Evolutionary conservation across 2,797 vertebrate genomes (phyloP), one percentile per base, ranked within the genome.

Genomic region (Rhinella marina): DNA sequence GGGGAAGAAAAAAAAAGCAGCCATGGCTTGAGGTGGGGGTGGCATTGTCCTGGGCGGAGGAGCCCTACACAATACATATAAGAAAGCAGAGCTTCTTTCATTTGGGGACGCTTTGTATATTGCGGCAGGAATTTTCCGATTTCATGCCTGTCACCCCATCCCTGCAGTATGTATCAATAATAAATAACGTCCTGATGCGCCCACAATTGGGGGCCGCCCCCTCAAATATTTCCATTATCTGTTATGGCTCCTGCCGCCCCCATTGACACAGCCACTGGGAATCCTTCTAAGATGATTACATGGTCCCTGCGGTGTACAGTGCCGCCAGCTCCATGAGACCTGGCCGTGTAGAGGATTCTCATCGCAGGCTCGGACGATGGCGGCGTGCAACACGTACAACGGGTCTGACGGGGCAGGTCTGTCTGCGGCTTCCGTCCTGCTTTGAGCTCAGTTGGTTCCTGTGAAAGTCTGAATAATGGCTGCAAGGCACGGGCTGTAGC

Each of bases 21-120:
- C 66, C 57, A 87, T 87, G 81, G 19, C 73, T 85, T 78, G 83
- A 81, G 92, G 92, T 92, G 93, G 85, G 93, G 91, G 91, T 87
- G 82, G 29, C 72, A 86, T 89, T 86, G 80, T 83, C 72, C 27
- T 21, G 92, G 79, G 91, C 90, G 92, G 92, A 90, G 92, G 91
- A 91, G 87, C 59, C 68, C 68, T 10, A 93, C 94, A 96, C 95
- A 96, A 97, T 96, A 95, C 96, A 95, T 96, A 68, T 59, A 70
- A 70, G n/a, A 27, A 70, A 70, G 68, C 27, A 96, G 41, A 41
- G 62, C 96, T 94, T 96, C 93, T 97, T 97, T 97, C 96, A 97
- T 95, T 96, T 96, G 93, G 87, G 91, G 95, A 95, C 94, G 95
- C 95, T 95, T 95, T 96, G 94, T 95, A 94, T 95, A 94, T 97